A percentile compares a stretch with the other conserved stretches of the same genome.
Conservation (phyloP, 2,113 vertebrate genomes). For the Centropristis striata region DNA sequence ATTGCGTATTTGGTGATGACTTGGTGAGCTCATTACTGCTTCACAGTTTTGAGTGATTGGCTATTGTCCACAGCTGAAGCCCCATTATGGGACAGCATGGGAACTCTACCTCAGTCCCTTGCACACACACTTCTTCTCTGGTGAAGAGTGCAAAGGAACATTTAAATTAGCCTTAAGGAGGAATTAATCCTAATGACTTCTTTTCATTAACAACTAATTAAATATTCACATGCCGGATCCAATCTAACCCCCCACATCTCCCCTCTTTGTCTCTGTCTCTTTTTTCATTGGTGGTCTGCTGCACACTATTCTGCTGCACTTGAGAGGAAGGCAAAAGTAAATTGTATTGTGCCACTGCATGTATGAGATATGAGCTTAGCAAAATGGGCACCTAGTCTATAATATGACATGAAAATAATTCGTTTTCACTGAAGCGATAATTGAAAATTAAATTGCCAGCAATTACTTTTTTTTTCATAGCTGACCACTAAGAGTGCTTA, state of each 20-base stretch:
- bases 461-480: constrained; percentile 48
- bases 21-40: constrained; percentile 35
- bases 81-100: constrained; percentile 36
- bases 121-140: constrained; percentile 22
- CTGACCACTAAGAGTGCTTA: constrained; percentile 30
- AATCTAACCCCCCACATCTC: neutral
- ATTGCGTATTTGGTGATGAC: constrained; percentile 44
- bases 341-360: constrained; percentile 49
- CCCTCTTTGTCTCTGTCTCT: constrained; percentile 22
- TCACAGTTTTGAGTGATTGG: constrained; percentile 49
- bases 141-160: constrained; percentile 48
- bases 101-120: constrained; percentile 35
- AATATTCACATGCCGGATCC: constrained; percentile 67
- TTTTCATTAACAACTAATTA: constrained; percentile 74
- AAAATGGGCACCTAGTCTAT: constrained; percentile 48
- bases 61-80: constrained; percentile 57
- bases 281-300: constrained; percentile 44
- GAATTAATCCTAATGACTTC: constrained; percentile 72
- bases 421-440: constrained; percentile 56
- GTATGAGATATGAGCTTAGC: constrained; percentile 56
- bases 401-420: constrained; percentile 50
- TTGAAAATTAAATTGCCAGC: constrained; percentile 61
- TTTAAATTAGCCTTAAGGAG: constrained; percentile 60
- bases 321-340: constrained; percentile 36
- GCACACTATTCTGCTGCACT: constrained; percentile 23